Evolutionary conservation across 2,888 invertebrate genomes (phyloP).

Genomic region (Sycophila texana): DNA sequence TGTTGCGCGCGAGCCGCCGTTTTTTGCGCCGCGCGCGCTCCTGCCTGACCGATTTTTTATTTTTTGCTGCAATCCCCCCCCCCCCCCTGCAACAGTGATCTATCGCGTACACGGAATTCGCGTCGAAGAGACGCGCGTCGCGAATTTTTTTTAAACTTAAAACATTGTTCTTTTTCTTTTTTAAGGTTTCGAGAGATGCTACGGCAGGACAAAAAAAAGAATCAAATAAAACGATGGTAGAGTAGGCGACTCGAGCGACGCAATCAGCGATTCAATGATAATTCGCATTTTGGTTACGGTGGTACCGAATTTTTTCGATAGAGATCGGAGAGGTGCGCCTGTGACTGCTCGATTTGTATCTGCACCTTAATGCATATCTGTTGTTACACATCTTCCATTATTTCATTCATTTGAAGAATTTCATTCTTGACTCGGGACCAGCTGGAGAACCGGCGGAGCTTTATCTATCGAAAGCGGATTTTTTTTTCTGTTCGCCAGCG

Average conservation of each 20-base stretch:
- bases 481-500: not conserved
- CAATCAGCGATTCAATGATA: not conserved
- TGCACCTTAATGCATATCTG: not conserved
- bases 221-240: no score
- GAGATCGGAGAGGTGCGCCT: not conserved
- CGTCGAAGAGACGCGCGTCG: not conserved
- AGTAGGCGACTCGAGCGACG: no score
- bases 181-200: no score
- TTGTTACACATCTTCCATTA: conserved; percentile 11
- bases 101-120: not conserved
- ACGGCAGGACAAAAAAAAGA: no score
- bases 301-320: not conserved
- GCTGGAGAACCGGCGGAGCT: not conserved
- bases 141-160: not conserved
- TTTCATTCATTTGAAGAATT: conserved; percentile 8
- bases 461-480: conserved; percentile 1
- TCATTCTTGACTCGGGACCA: not conserved
- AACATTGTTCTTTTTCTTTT: no score
- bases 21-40: not conserved
- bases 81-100: no score
- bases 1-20: not conserved
- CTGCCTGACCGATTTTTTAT: no score
- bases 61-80: no score
- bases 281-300: not conserved
- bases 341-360: not conserved